Percentiles rank a stretch among this genome's conserved stretches.
Conservation (phyloP, 2,113 vertebrate genomes). For the Gavialis gangeticus region DNA sequence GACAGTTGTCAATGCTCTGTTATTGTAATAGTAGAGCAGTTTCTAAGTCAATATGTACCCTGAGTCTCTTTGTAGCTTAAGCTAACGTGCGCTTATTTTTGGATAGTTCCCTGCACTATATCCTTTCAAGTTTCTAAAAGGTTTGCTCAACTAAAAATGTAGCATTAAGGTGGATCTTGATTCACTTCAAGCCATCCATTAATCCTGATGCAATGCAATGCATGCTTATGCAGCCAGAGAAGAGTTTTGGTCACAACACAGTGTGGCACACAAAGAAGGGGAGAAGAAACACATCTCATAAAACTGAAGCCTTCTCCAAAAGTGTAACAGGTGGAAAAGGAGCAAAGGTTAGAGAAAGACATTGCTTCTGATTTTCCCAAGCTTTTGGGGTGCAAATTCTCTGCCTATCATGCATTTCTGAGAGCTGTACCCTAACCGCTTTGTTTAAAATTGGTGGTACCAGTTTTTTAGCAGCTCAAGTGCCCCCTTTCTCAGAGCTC, state of each 20-base stretch:
- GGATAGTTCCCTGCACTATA: background rate
- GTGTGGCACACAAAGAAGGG: rapidly evolving
- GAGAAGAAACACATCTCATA: background rate
- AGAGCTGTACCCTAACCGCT: no score
- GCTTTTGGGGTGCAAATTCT: no score
- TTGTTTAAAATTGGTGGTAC: no score
- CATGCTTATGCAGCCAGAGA: conserved; percentile 4
- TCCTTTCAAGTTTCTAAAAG: background rate
- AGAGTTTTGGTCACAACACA: background rate
- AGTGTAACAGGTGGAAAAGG: background rate
- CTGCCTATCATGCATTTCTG: no score
- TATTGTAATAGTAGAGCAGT: no score
- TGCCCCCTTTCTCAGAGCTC: no score
- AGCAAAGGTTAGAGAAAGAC: background rate
- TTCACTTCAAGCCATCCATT: background rate
- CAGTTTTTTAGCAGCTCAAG: no score
- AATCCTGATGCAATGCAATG: background rate
- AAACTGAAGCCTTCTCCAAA: background rate
- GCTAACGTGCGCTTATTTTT: background rate
- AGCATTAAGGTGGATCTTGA: background rate
- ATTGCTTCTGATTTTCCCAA: no score
- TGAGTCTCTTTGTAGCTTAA: no score
- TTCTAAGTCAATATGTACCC: no score
- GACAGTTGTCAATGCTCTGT: no score
- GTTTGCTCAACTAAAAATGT: background rate